Evolutionary conservation across 2,888 invertebrate genomes (phyloP).

Genomic region (Machimus rusticus): DNA sequence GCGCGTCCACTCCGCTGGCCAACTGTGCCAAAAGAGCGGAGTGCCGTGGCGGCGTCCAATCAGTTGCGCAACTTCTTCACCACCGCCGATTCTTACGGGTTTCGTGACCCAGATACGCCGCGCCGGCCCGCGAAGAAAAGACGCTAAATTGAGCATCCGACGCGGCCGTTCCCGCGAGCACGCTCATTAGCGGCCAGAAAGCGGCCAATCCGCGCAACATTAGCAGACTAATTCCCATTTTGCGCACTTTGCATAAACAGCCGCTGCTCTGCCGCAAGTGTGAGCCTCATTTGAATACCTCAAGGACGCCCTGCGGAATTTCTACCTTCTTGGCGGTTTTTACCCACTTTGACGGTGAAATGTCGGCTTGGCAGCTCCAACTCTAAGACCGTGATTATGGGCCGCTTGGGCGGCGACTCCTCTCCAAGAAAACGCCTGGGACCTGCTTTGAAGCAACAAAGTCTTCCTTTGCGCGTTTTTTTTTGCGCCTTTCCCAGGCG

Average conservation of each 20-base stretch:
- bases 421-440: not conserved
- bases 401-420: not conserved
- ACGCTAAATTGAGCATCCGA: slow-evolving; percentile 15
- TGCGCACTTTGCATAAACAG: not conserved
- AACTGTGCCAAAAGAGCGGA: slow-evolving; percentile 23
- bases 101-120: slow-evolving; percentile 8
- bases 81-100: not conserved
- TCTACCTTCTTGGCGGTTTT: not conserved
- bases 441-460: not conserved
- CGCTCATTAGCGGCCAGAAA: not conserved
- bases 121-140: not conserved
- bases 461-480: not conserved
- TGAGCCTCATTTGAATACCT: not conserved
- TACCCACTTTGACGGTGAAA: not conserved
- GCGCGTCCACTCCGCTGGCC: not conserved
- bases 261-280: not conserved
- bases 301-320: slow-evolving; percentile 2
- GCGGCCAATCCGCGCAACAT: not conserved
- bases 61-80: slow-evolving; percentile 19
- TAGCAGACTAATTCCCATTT: slow-evolving; percentile 13
- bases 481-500: not conserved
- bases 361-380: not conserved
- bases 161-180: not conserved
- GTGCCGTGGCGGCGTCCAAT: not conserved
- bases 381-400: not conserved